Percentiles rank a stretch among this genome's conserved stretches.
phyloP scores from a whole-genome alignment of 2,113 vertebrate genomes.

The Ovibos moschatus region DNA sequence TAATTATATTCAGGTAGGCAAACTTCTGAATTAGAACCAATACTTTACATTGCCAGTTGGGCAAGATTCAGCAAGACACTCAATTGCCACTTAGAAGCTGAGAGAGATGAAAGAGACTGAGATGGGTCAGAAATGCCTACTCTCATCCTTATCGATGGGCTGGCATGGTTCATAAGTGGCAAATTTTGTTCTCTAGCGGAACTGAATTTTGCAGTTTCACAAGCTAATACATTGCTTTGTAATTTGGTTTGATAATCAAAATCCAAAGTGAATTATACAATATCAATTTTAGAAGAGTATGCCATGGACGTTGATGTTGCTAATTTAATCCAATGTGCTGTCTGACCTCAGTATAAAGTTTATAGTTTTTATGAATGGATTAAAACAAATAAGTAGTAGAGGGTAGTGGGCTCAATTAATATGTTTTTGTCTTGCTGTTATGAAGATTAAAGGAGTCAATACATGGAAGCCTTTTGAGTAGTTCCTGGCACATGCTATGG shows the following conservation, averaged over 20 bases:
- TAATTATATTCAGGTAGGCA: slow-evolving; percentile 2
- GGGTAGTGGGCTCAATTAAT: not conserved
- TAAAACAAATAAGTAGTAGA: not conserved
- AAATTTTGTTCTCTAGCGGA: not conserved
- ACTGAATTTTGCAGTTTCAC: not conserved
- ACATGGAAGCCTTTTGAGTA: not conserved
- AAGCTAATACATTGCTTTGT: not conserved
- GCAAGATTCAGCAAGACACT: not conserved
- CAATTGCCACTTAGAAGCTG: not conserved
- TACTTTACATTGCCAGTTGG: not conserved
- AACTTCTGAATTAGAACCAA: slow-evolving; percentile 37
- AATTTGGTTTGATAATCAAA: slow-evolving; percentile 23
- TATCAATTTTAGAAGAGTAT: slow-evolving; percentile 14
- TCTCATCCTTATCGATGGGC: not conserved
- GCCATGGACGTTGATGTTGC: not conserved
- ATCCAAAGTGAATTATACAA: not conserved
- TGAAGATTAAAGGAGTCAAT: not conserved
- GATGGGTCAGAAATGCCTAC: not conserved
- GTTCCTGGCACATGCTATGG: not conserved
- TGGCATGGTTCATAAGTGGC: not conserved
- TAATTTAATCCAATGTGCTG: not conserved
- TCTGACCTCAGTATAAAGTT: not conserved
- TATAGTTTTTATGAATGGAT: not conserved
- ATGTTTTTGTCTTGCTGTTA: not conserved
- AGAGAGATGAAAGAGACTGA: not conserved